These are phyloP conservation scores for Epicampocera succincta DNA, from an alignment of 2,888 invertebrate species.

Conservation along the genomic window DNA sequence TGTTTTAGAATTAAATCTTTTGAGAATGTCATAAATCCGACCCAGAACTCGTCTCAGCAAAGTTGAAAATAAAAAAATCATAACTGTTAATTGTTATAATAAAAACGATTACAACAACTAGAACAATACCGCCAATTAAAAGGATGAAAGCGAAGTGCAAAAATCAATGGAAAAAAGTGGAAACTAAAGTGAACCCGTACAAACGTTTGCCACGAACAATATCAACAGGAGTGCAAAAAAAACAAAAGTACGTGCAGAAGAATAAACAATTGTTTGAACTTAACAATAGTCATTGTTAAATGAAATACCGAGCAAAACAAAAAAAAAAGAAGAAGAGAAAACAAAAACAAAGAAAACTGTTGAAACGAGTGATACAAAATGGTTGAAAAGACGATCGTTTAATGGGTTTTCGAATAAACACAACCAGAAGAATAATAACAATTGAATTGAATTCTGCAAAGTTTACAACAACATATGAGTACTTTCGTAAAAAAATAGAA, in stretches of 20 bases:
- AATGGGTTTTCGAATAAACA: background rate
- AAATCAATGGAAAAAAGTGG: constrained; percentile 22
- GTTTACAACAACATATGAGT: background rate
- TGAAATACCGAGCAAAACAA: no score
- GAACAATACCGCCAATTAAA: constrained; percentile 62
- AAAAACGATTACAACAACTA: constrained; percentile 45
- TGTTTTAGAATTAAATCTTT: no score
- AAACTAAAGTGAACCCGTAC: constrained; percentile 13
- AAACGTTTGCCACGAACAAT: constrained; percentile 24
- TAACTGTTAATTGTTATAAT: no score
- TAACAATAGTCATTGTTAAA: constrained; percentile 24
- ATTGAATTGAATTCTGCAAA: background rate
- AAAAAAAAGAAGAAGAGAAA: background rate
- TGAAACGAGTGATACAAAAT: background rate
- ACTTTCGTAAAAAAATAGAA: background rate
- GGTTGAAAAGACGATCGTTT: constrained; percentile 1
- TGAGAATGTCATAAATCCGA: no score
- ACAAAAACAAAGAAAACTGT: background rate
- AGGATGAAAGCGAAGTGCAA: constrained; percentile 34
- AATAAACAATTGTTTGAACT: constrained; percentile 29
- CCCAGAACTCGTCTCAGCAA: no score
- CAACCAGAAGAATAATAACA: background rate
- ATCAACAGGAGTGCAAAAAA: background rate
- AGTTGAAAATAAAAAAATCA: no score
- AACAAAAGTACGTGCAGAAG: constrained; percentile 1